Evolutionary conservation across 92 coral and sea anemone genomes (phyloP), one percentile per base, ranked within the genome.

Genomic region (Montipora capitata): DNA sequence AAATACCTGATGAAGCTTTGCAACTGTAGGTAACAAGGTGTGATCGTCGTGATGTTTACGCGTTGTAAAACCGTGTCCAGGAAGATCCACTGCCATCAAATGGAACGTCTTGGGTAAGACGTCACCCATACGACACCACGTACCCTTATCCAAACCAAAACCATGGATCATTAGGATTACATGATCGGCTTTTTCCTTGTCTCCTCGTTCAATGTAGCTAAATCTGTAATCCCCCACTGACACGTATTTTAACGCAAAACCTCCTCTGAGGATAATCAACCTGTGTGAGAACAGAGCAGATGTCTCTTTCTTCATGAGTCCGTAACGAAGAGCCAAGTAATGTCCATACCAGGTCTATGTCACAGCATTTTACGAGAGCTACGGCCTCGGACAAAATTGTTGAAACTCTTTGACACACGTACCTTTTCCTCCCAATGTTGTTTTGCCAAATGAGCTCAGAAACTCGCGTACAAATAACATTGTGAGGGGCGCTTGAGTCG

Each of bases 51-150:
- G 93, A 71, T 94, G 94, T 62, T 92, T 96, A 16, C 98, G 89
- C 15, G 98, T 95, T 10, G 94, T 92, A n/a, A 94, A 88, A 16
- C 99, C 99, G 89, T 97, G 99, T 16, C 99, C 99, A 48, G 99
- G 99, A 7, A 97, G 91, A 70, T 97, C 99, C 10, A 97, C 58
- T 3, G 96, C 94, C 56, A 97, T 78, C 35, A 97, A 61, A 65
- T 97, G 98, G 39, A 74, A 83, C 7, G 96, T 73, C 74, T 51
- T 74, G 20, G 99, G 99, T 17, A 97, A 40, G 3, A 83, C 93
- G 62, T 82, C 54, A 2, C 94, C 90, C 87, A 95, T 74, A 17
- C 87, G 90, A 73, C 96, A 92, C 96, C 94, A 97, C 8, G 85
- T 82, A 62, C 89, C 97, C 72, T 95, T 97, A 40, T 94, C 93